These are phyloP conservation scores for Contarinia nasturtii DNA, from an alignment of 1,140 invertebrate species.

Conservation along the genomic window DNA sequence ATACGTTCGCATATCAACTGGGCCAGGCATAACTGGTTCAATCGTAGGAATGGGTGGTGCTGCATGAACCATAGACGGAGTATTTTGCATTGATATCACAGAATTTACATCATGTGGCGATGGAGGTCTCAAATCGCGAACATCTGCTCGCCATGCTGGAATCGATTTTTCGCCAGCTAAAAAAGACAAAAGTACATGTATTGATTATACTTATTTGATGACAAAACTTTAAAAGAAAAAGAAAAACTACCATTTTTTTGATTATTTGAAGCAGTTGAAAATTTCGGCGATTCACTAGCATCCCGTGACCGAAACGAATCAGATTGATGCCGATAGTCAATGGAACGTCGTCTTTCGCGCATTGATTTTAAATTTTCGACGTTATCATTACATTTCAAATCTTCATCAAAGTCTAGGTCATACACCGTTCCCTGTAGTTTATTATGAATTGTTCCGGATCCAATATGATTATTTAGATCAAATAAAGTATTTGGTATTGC, in stretches of 20 bases:
- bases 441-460: conserved; percentile 35
- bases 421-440: conserved; percentile 73
- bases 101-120: not conserved
- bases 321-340: conserved; percentile 46
- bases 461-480: no score
- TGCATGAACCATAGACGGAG: conserved; percentile 25
- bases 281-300: conserved; percentile 33
- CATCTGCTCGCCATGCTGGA: conserved; percentile 16
- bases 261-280: conserved; percentile 12
- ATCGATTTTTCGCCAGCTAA: not conserved
- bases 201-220: no score
- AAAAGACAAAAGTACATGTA: no score
- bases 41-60: conserved; percentile 17
- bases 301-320: conserved; percentile 33
- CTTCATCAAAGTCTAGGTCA: conserved; percentile 70
- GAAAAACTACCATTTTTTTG: no score
- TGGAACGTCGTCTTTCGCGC: conserved; percentile 57
- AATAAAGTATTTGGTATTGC: no score
- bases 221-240: no score
- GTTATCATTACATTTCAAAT: conserved; percentile 38
- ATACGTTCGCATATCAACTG: conserved; percentile 75
- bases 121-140: conserved; percentile 16
- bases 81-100: not conserved
- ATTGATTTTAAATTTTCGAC: conserved; percentile 63
- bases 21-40: conserved; percentile 57